Conservation (phyloP, 2,113 vertebrate genomes). For the Eptatretus burgeri region DNA sequence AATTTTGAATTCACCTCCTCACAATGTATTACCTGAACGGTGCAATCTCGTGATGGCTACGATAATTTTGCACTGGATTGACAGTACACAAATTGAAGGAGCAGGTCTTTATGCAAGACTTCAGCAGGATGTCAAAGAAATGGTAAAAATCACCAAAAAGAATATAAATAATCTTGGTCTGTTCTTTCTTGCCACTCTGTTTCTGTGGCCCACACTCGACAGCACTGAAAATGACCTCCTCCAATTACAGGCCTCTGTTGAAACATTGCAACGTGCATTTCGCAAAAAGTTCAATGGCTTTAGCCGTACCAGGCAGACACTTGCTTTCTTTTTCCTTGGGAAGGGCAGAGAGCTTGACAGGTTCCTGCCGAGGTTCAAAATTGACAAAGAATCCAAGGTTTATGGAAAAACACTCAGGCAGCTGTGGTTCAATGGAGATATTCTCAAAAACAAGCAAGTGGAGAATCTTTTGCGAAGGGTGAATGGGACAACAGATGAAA, state of each 20-base stretch:
- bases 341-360: background rate
- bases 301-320: background rate
- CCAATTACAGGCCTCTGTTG: background rate
- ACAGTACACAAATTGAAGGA: too few species aligned
- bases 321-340: background rate
- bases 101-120: too few species aligned
- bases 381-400: background rate
- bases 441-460: background rate
- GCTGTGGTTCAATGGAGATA: background rate
- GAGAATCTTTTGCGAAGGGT: background rate
- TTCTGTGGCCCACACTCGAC: background rate
- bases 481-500: background rate
- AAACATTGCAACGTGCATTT: background rate
- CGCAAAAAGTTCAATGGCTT: background rate
- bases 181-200: background rate
- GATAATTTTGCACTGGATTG: too few species aligned
- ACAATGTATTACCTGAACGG: too few species aligned
- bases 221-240: background rate
- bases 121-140: too few species aligned
- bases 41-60: too few species aligned
- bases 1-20: too few species aligned
- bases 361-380: background rate
- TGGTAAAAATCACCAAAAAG: too few species aligned
- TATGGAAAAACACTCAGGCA: background rate
- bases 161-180: background rate